Conservation (phyloP, 2,888 invertebrate species). For the Aproaerema taeniolella region DNA sequence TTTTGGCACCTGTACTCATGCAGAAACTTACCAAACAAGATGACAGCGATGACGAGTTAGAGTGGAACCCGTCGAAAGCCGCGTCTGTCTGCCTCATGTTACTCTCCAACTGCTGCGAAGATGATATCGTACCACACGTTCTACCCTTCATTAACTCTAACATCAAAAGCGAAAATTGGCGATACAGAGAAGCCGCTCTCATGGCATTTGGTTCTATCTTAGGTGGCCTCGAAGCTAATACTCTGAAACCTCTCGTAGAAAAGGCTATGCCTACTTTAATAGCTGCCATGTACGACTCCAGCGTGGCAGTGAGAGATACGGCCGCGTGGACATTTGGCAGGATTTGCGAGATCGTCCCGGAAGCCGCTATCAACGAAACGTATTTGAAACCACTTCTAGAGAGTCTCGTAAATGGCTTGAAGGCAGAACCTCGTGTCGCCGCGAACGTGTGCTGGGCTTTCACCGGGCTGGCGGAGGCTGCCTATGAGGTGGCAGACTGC, state of each 20-base stretch:
- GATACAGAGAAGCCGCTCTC: conserved; percentile 95
- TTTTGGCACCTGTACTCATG: conserved; percentile 94
- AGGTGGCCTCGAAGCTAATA: conserved; percentile 92
- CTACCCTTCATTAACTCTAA: conserved; percentile 97
- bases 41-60: conserved; percentile 98
- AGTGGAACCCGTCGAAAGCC: conserved; percentile 99
- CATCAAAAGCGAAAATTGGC: conserved; percentile 95
- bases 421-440: conserved; percentile 96
- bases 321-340: conserved; percentile 99
- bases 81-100: conserved; percentile 99
- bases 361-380: conserved; percentile 92
- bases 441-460: conserved; percentile 99
- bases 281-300: conserved; percentile 94
- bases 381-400: conserved; percentile 89
- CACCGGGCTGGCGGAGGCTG: conserved; percentile 96
- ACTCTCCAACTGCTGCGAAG: conserved; percentile 97
- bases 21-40: conserved; percentile 97
- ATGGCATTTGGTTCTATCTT: conserved; percentile 98
- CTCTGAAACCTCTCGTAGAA: conserved; percentile 94
- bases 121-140: conserved; percentile 96
- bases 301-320: conserved; percentile 97
- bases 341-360: conserved; percentile 97
- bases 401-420: conserved; percentile 89
- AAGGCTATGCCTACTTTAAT: conserved; percentile 98
- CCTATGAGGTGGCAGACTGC: conserved; percentile 91